A percentile compares a stretch with the other conserved stretches of the same genome.
Evolutionary conservation across 2,113 vertebrate genomes (phyloP).

Genomic region (Accipiter cooperii): DNA sequence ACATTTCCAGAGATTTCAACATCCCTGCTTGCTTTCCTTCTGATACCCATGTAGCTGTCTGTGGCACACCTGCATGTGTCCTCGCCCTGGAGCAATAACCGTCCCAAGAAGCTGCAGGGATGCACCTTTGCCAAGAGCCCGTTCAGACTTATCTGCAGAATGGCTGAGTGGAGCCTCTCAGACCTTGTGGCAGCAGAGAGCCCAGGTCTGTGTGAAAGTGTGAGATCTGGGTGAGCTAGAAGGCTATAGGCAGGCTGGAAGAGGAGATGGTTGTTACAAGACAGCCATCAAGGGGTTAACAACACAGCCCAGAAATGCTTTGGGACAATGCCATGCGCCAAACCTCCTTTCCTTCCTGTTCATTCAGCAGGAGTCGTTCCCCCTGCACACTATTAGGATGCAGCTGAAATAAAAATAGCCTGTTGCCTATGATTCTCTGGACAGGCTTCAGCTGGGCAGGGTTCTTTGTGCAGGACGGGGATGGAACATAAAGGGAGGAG

Average conservation of each 20-base stretch:
- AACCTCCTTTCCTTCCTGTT: conserved; percentile 15
- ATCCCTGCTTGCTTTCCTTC: not conserved
- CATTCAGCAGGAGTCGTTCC: not conserved
- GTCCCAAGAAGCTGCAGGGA: not conserved
- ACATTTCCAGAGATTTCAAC: not conserved
- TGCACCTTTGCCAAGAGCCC: not conserved
- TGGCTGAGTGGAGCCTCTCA: not conserved
- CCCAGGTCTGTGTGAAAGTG: not conserved
- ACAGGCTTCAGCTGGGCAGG: not conserved
- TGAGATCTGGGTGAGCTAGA: not conserved
- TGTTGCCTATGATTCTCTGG: not conserved
- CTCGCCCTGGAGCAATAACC: conserved; percentile 29
- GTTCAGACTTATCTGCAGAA: conserved; percentile 6
- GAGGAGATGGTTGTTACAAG: not conserved
- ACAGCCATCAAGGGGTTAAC: not conserved
- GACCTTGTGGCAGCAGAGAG: not conserved
- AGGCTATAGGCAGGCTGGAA: not conserved
- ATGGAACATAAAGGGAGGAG: not conserved
- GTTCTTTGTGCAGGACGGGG: not conserved
- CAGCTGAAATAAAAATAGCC: conserved; percentile 5
- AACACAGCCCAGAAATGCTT: not conserved
- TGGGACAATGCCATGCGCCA: not conserved
- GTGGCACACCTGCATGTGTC: not conserved
- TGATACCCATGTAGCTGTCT: not conserved
- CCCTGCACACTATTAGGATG: not conserved